A percentile compares a stretch with the other conserved stretches of the same genome.
Evolutionary conservation across 2,797 vertebrate species (phyloP).

Genomic region (Siniperca obscura): DNA sequence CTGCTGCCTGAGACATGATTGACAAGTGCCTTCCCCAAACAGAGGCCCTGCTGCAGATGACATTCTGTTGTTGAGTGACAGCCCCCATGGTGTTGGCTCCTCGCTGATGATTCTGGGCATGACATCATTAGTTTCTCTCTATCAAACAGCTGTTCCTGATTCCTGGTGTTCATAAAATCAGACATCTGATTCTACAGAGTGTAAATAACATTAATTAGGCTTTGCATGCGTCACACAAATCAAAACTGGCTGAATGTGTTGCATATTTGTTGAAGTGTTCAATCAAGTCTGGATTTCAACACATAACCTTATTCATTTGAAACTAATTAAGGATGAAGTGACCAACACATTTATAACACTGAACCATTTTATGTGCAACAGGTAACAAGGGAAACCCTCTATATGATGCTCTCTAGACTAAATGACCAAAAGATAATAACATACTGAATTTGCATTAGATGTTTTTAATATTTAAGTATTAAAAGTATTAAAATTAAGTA

Average conservation of each 20-base stretch:
- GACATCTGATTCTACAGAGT: constrained; percentile 54
- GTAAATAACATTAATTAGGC: constrained; percentile 70
- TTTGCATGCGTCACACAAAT: constrained; percentile 42
- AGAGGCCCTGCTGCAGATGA: constrained; percentile 70
- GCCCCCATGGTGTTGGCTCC: constrained; percentile 70
- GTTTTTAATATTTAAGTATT: not conserved
- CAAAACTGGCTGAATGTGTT: constrained; percentile 32
- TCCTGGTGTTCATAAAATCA: constrained; percentile 65
- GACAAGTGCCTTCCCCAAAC: constrained; percentile 84
- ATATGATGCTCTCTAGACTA: not conserved
- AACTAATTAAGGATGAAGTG: constrained; percentile 28
- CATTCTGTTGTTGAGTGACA: constrained; percentile 77
- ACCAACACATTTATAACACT: constrained; percentile 9
- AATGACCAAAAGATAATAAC: not conserved
- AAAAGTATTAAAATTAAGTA: not conserved
- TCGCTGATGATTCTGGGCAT: constrained; percentile 75
- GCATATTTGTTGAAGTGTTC: constrained; percentile 44
- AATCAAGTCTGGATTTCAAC: constrained; percentile 39
- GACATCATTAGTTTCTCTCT: constrained; percentile 83
- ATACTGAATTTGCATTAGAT: not conserved
- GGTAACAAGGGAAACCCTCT: not conserved
- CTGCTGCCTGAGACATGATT: constrained; percentile 73
- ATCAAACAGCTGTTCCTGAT: constrained; percentile 80
- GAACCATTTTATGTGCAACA: constrained; percentile 1
- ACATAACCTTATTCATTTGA: constrained; percentile 16